Evolutionary conservation across 2,888 invertebrate genomes (phyloP), one percentile per base, ranked within the genome.

Genomic region (Noctua janthina): DNA sequence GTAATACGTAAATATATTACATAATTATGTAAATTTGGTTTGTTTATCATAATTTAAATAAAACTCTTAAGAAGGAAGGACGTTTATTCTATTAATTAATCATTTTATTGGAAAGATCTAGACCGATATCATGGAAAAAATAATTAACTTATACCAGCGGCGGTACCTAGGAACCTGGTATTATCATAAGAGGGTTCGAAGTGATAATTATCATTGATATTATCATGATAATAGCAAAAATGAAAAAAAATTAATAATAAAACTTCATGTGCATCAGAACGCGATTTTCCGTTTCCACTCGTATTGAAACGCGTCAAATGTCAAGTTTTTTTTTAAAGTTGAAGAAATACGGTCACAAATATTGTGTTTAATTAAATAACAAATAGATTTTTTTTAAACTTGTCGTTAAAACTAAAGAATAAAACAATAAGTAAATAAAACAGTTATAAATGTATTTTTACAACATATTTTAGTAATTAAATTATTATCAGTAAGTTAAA

Each of bases 21-120:
- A 11, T 54, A 20, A 17, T 54, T 81, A 82, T 51, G 73, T 43
- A 71, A 64, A 75, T 84, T 59, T 46, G 13, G 59, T 86, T 64
- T 56, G 62, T 72, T 74, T 67, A 72, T 74, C 56, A 79, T 78
- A 78, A 85, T 86, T 74, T 62, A 74, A 59, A 73, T 39, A 74
- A 20, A n/a, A 54, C 64, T 51, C 15, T 54, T 15, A 5, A 20
- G 17, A 62, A 59, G 43, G 69, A 79, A 79, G 85, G 75, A 81
- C 59, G 46, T 71, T 62, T 59, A 46, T 64, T 7, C 15, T 62
- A 35, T 80, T 67, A 80, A 29, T 74, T 74, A 17, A 20, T 46
- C 39, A 74, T 74, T 35, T 43, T 66, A 70, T 23, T 80, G 43
- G 69, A 80, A 84, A 80, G 2, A 20, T 35, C 64, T 66, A 43